phyloP scores from a whole-genome alignment of 2,797 vertebrate genomes.

The Naso thynnoides region DNA sequence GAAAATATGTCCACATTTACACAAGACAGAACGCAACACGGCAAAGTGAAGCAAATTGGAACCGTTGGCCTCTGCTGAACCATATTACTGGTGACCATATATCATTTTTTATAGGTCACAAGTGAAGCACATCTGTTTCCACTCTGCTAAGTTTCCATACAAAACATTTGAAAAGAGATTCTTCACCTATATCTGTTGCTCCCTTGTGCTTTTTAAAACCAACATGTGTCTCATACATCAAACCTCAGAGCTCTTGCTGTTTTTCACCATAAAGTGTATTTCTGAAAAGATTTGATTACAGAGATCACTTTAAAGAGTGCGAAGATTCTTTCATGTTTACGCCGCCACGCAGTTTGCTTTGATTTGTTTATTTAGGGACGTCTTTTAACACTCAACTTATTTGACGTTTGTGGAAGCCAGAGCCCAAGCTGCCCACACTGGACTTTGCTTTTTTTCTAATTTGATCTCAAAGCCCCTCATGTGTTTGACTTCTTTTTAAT shows the following conservation, averaged over 20 bases:
- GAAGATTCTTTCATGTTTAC: constrained; percentile 73
- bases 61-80: constrained; percentile 92
- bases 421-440: constrained; percentile 69
- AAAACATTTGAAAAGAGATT: constrained; percentile 91
- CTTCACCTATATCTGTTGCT: constrained; percentile 78
- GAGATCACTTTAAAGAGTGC: constrained; percentile 38
- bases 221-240: constrained; percentile 70
- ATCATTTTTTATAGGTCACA: constrained; percentile 96
- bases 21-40: constrained; percentile 91
- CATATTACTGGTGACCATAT: constrained; percentile 93
- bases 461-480: constrained; percentile 80
- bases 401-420: constrained; percentile 89
- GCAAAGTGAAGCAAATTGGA: constrained; percentile 97
- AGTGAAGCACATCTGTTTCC: constrained; percentile 97
- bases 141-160: constrained; percentile 94
- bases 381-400: constrained; percentile 84
- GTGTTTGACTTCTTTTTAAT: constrained; percentile 87
- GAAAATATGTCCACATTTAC: constrained; percentile 92
- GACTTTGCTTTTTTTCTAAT: constrained; percentile 76
- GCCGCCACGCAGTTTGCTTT: constrained; percentile 67
- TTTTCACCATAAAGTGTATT: constrained; percentile 32
- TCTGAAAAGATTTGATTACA: constrained; percentile 50
- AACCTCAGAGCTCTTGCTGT: constrained; percentile 33
- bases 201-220: constrained; percentile 68
- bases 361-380: constrained; percentile 84